A percentile compares a stretch with the other conserved stretches of the same genome.
phyloP scores from a whole-genome alignment of 2,113 vertebrate genomes.

The Archocentrus centrarchus region DNA sequence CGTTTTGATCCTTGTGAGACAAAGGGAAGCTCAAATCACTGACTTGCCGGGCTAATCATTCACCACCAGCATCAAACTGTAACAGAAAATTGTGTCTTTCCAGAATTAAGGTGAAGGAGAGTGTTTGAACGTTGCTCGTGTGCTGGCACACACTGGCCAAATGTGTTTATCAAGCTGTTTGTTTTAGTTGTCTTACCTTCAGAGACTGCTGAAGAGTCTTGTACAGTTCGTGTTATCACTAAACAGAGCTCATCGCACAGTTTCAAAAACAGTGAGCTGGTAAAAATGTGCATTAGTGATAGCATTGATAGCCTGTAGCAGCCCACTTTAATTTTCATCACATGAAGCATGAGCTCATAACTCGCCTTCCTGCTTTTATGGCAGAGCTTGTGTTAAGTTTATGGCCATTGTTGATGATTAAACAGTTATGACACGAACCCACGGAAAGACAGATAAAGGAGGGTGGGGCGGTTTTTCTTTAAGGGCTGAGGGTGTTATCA shows the following conservation, averaged over 20 bases:
- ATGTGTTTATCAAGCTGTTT: neutral
- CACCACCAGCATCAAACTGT: constrained; percentile 57
- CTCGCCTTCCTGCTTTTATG: constrained; percentile 41
- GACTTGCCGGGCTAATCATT: constrained; percentile 70
- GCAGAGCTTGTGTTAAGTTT: constrained; percentile 28
- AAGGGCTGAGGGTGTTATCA: neutral
- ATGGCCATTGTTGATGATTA: constrained; percentile 58
- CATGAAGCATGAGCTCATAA: neutral
- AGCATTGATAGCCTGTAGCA: neutral
- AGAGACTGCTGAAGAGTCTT: neutral
- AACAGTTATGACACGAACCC: constrained; percentile 48
- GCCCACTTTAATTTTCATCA: neutral
- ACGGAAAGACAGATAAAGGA: neutral
- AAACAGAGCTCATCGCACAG: neutral
- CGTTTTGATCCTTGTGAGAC: neutral
- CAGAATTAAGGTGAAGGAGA: neutral
- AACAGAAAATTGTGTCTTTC: constrained; percentile 39
- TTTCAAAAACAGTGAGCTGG: neutral
- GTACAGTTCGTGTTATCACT: neutral
- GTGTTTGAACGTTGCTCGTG: constrained; percentile 2
- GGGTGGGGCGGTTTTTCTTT: neutral
- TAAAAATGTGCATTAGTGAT: neutral
- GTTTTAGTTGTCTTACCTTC: neutral
- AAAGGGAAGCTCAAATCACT: constrained; percentile 34
- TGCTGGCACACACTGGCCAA: neutral